Base-by-base conservation (phyloP, 1,140 invertebrate species). In the Eufriesea mexicana region DNA sequence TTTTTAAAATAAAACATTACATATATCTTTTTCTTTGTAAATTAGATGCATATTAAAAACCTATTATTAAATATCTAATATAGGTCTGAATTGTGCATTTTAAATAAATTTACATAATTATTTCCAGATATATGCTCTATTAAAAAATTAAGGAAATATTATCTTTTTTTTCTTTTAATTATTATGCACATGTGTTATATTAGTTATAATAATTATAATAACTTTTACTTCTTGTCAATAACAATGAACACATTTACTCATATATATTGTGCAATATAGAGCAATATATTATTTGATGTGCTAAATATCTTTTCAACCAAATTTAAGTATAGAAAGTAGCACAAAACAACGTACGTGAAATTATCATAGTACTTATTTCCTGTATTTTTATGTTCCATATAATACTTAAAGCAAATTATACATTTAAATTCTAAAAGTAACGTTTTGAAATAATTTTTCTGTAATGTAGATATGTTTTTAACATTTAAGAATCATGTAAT, bases 51-150 rank as follows among this genome's bases (percentile, higher is more conserved):
- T 20, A 74, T 74, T 54, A 23, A 45, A n/a, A 72, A 66, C 49
- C 47, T 74, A 74, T 55, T 1, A 64, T 18, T 80, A 80, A 49
- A 5, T 55, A 54, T 55, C 20, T 45, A 42, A 64, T 62, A 81
- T 20, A 81, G 9, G 47, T 47, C 12, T 25, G 23, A 74, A 74
- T 2, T 18, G 42, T 25, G 49, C 18, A 49, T 79, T 51, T 25
- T 62, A 73, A 42, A 74, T 47, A 42, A 42, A 45, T 79, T 81
- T 64, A 75, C 35, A 81, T 66, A 81, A 81, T 81, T 81, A 74
- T 51, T 55, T 75, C 20, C 14, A 2, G 16, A 64, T 73, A 73
- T 73, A 79, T 74, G 70, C 49, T 74, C 18, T 45, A 12, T 14
- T 28, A 28, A 23, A 35, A 67, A 75, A 75, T 42, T 75, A 47